A percentile compares a stretch with the other conserved stretches of the same genome.
Conservation (phyloP, 2,888 invertebrate species). For the Lasioglossum marginatum region DNA sequence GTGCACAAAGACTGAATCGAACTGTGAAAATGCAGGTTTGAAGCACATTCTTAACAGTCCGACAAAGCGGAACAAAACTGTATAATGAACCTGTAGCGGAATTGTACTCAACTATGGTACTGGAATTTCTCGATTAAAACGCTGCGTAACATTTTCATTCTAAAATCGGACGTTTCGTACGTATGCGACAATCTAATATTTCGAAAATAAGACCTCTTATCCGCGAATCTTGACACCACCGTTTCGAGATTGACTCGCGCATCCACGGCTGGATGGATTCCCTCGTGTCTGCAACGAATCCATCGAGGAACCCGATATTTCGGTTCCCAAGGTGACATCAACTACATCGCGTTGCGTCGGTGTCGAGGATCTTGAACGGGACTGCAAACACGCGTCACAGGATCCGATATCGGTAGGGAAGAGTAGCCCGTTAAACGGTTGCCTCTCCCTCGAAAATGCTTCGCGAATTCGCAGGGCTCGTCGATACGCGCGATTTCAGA, state of each 20-base stretch:
- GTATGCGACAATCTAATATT: not conserved
- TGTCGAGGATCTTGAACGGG: slow-evolving; percentile 8
- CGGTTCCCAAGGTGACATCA: slow-evolving; percentile 9
- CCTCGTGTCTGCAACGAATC: not conserved
- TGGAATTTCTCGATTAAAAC: no score
- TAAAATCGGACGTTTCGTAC: not conserved
- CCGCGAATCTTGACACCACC: not conserved
- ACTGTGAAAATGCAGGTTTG: not conserved
- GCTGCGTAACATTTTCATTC: no score
- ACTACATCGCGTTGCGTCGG: not conserved
- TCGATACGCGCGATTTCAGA: slow-evolving; percentile 41
- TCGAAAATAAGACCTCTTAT: not conserved
- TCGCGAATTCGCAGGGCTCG: slow-evolving; percentile 29
- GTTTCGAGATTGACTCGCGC: slow-evolving; percentile 4
- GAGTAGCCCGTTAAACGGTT: slow-evolving; percentile 31
- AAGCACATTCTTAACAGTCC: not conserved
- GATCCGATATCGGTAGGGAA: slow-evolving; percentile 16
- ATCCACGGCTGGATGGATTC: slow-evolving; percentile 1
- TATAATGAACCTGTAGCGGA: no score
- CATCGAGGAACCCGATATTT: slow-evolving; percentile 8
- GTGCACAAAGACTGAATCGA: not conserved
- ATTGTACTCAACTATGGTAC: no score
- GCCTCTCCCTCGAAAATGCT: slow-evolving; percentile 19
- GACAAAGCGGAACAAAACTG: not conserved
- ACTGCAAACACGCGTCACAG: slow-evolving; percentile 7